Base-by-base conservation (phyloP, 2,113 vertebrate species). In the Sitta europaea region DNA sequence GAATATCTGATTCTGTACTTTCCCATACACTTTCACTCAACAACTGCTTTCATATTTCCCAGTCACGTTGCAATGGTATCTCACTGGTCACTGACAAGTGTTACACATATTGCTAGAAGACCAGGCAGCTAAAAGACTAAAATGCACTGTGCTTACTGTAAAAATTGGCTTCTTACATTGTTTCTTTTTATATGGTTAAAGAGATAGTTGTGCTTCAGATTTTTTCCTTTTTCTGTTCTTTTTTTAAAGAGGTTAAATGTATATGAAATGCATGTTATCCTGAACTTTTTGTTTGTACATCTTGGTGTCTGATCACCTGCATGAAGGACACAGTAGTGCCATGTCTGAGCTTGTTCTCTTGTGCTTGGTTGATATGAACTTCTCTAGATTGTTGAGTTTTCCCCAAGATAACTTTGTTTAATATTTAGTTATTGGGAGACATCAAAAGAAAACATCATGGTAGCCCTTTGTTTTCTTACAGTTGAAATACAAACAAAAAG, bases 271-370 rank as follows among this genome's bases (percentile, higher is more conserved):
- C 98, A 98, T 97, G 98, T 98, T 97, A 94, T 76, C 93, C 96
- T 94, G 90, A 94, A 86, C 83, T 97, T 97, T 97, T 95, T 54
- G 87, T 97, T 98, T 96, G 94, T 98, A 96, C 96, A 95, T 98
- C 96, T 98, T 86, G 95, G n/a, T 94, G 97, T 98, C 97, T 87
- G 80, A 86, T 95, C 97, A 97, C 96, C 96, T 98, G 98, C 98
- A 99, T 98, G 98, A 96, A 98, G 95, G 98, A 98, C 96, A 92
- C 96, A 67, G 90, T 96, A 97, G 96, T 98, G 97, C 88, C 96
- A 93, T 42, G 85, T 97, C 97, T 92, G 94, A 92, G 93, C 96
- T 97, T 97, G 96, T 98, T 97, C 97, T 95, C 97, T 97, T 98
- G 98, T 98, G 97, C 97, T 97, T 97, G 97, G 96, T 97, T 97